Evolutionary conservation across 2,113 vertebrate species (phyloP).

Genomic region (Opisthocomus hoazin): DNA sequence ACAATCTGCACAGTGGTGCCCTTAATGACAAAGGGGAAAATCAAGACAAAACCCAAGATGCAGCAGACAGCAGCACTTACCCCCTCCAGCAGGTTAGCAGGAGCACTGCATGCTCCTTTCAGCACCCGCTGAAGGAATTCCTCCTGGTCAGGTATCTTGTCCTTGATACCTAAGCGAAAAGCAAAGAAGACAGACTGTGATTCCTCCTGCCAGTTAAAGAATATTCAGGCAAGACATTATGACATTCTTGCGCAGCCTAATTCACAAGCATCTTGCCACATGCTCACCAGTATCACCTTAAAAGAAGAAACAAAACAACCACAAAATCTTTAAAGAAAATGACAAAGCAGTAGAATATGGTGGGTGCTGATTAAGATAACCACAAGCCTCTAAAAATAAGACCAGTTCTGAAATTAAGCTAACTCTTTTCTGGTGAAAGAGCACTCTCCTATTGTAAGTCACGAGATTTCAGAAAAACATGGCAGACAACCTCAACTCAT

Average conservation of each 20-base stretch:
- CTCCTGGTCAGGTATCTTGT: slow-evolving; percentile 87
- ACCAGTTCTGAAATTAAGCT: not conserved
- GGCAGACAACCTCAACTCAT: not conserved
- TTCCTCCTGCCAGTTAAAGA: not conserved
- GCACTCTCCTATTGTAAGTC: not conserved
- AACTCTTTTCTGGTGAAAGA: not conserved
- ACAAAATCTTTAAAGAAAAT: not conserved
- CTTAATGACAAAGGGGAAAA: not conserved
- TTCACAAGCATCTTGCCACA: not conserved
- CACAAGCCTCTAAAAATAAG: not conserved
- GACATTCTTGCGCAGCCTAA: not conserved
- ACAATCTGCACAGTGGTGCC: not conserved
- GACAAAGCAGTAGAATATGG: not conserved
- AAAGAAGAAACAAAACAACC: not conserved
- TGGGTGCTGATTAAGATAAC: not conserved
- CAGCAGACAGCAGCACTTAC: slow-evolving; percentile 70
- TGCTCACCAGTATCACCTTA: not conserved
- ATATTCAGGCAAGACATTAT: not conserved
- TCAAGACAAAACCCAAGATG: not conserved
- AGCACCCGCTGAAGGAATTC: slow-evolving; percentile 83
- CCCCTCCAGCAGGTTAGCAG: slow-evolving; percentile 89
- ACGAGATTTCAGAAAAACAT: not conserved
- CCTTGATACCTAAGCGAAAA: slow-evolving; percentile 80
- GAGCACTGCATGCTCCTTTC: slow-evolving; percentile 84
- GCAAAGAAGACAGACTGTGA: not conserved